Conservation (phyloP, 2,888 invertebrate genomes). For the Drosophila pseudotakahashii region DNA sequence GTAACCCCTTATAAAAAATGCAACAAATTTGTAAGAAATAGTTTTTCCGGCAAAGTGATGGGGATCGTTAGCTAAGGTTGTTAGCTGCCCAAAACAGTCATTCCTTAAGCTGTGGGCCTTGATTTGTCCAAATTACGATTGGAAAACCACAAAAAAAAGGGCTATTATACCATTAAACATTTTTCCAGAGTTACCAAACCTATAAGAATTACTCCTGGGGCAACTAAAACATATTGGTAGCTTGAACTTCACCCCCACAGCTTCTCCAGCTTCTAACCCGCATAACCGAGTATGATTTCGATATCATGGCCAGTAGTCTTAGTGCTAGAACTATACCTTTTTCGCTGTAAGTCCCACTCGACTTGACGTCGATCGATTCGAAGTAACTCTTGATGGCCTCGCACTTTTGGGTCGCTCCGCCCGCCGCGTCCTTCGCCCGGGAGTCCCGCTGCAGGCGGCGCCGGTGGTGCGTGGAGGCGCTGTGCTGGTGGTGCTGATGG, state of each 20-base stretch:
- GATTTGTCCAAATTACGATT: too few relatives aligned
- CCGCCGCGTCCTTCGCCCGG: slow-evolving; percentile 64
- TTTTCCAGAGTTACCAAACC: neutral
- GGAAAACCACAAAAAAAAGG: too few relatives aligned
- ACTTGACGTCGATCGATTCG: slow-evolving; percentile 82
- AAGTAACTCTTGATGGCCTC: slow-evolving; percentile 81
- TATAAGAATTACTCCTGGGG: neutral
- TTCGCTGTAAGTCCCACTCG: slow-evolving; percentile 79
- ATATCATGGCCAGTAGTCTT: neutral
- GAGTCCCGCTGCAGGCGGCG: slow-evolving; percentile 80
- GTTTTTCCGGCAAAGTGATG: too few relatives aligned
- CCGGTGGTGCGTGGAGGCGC: slow-evolving; percentile 68
- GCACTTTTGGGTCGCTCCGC: slow-evolving; percentile 66
- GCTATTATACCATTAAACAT: neutral
- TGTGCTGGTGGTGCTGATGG: slow-evolving; percentile 66
- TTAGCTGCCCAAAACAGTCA: too few relatives aligned
- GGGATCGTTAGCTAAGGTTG: too few relatives aligned
- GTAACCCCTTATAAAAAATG: too few relatives aligned
- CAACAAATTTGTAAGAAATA: too few relatives aligned
- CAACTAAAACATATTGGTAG: neutral
- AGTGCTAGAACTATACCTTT: slow-evolving; percentile 73
- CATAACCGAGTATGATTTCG: neutral
- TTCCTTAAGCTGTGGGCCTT: too few relatives aligned
- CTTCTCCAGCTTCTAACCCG: neutral
- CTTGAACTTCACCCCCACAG: neutral